These are phyloP conservation scores for Tipula confusa DNA, from an alignment of 2,888 invertebrate species.

Conservation along the genomic window DNA sequence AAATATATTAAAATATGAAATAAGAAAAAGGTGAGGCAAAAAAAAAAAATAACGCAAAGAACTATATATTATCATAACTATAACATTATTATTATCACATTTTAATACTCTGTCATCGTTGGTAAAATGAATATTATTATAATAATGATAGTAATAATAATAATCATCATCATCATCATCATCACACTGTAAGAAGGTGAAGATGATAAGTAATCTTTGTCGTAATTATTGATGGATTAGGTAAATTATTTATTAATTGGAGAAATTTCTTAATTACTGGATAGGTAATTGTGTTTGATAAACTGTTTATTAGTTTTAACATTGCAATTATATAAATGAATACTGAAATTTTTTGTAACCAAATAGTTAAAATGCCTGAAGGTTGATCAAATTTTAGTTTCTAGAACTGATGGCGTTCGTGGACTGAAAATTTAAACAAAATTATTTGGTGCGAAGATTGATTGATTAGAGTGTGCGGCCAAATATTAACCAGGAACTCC, in stretches of 20 bases:
- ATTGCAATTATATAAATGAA: too few species aligned
- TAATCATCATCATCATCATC: neutral
- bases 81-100: slow-evolving; percentile 25
- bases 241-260: neutral
- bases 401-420: too few species aligned
- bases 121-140: neutral
- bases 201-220: neutral
- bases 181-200: neutral
- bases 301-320: too few species aligned
- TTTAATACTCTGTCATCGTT: slow-evolving; percentile 3
- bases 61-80: slow-evolving; percentile 25
- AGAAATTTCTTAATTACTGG: too few species aligned
- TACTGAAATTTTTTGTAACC: too few species aligned
- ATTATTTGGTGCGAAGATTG: too few species aligned
- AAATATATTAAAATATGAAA: neutral
- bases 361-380: too few species aligned
- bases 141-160: neutral
- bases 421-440: too few species aligned
- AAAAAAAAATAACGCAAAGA: neutral
- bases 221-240: neutral
- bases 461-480: too few species aligned
- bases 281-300: too few species aligned
- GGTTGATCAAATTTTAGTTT: too few species aligned
- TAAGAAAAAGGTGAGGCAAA: neutral
- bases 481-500: too few species aligned